Conservation (phyloP, 92 coral and sea anemone species). For the Palythoa heliodiscus region DNA sequence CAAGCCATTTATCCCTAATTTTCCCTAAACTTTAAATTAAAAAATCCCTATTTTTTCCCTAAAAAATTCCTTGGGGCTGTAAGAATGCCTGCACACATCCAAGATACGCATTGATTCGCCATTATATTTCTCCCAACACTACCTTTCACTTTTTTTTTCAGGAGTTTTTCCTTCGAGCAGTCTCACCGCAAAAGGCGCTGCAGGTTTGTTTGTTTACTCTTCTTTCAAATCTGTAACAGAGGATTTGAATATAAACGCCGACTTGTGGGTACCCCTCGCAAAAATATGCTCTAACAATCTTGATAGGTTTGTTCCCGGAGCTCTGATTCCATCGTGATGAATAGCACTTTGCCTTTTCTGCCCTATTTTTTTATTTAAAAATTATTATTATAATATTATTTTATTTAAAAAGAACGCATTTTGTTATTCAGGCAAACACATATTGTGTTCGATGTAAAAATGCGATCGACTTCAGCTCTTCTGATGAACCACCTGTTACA, state of each 20-base stretch:
- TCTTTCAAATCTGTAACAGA: neutral
- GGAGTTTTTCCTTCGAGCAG: slow-evolving; percentile 25
- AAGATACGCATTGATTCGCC: too few species aligned
- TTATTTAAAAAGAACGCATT: neutral
- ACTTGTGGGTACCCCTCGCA: too few species aligned
- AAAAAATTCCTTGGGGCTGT: too few species aligned
- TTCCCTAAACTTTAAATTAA: too few species aligned
- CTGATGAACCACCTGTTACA: slow-evolving; percentile 8
- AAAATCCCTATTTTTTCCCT: too few species aligned
- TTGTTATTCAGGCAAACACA: slow-evolving; percentile 19
- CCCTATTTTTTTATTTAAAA: neutral
- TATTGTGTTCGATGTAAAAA: slow-evolving; percentile 37
- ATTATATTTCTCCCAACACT: neutral
- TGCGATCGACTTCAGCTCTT: slow-evolving; percentile 47
- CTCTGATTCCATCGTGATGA: neutral
- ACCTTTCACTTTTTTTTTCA: neutral
- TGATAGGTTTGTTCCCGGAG: neutral
- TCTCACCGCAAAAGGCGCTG: slow-evolving; percentile 13
- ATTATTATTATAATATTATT: neutral
- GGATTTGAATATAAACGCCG: too few species aligned
- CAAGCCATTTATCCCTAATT: too few species aligned
- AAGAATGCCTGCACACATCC: too few species aligned
- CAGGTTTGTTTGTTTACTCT: neutral
- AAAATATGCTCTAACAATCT: neutral
- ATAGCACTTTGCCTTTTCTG: neutral